Conservation (phyloP, 2,113 vertebrate species). For the Lepus europaeus region DNA sequence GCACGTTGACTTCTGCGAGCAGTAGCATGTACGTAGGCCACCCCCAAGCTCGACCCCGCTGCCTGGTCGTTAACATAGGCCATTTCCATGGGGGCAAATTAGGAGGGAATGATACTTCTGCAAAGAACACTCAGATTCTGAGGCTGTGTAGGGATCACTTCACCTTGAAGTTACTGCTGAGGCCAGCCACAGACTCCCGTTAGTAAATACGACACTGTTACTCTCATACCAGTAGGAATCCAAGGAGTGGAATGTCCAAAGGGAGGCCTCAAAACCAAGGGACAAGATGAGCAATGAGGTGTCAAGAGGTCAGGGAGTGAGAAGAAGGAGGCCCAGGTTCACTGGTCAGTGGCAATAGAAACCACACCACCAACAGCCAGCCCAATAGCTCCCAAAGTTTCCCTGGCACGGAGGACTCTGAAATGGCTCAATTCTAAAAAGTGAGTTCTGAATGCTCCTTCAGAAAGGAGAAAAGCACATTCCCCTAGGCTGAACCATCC, state of each 20-base stretch:
- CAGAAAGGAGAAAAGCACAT: constrained; percentile 46
- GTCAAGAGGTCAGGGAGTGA: background rate
- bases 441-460: background rate
- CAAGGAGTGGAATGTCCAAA: constrained; percentile 20
- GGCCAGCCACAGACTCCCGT: constrained; percentile 7
- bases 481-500: background rate
- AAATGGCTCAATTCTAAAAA: constrained; percentile 27
- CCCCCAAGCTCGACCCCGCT: background rate
- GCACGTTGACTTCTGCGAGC: background rate
- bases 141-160: background rate
- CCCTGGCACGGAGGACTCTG: background rate
- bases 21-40: background rate
- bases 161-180: background rate
- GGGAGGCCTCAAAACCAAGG: constrained; percentile 7
- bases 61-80: background rate
- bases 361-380: background rate
- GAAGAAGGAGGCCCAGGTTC: background rate
- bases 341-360: background rate
- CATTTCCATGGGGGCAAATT: constrained; percentile 9
- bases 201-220: background rate
- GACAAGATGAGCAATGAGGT: constrained; percentile 12
- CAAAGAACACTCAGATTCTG: constrained; percentile 1
- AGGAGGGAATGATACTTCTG: background rate
- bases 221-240: constrained; percentile 37
- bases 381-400: background rate